Evolutionary conservation across 2,113 vertebrate species (phyloP), one percentile per base, ranked within the genome.

Genomic region (Cyphomyrus plagiostoma): DNA sequence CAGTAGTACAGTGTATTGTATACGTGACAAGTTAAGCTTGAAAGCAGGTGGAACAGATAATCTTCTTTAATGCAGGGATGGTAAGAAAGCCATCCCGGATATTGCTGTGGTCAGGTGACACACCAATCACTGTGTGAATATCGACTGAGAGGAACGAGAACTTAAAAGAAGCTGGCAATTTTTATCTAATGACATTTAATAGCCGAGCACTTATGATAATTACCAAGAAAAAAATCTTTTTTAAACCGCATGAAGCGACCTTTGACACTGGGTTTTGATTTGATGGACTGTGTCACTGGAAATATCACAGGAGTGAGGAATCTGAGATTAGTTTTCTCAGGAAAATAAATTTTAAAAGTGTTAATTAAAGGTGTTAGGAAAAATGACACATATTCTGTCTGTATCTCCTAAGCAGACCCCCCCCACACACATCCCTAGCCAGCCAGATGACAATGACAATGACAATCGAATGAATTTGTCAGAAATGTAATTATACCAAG

Each of bases 201-300:
- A 49, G 11, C 62, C n/a, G 5, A 42, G 88, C 46, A 74, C 62
- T 77, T 58, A 35, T 21, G 35, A 62, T 74, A 88, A 88, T 88
- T 88, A 88, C 21, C 17, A 74, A 88, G 58, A 46, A 49, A 88
- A 52, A 88, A 46, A 88, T 70, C 58, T 74, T 88, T 74, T 56
- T 56, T 56, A 19, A 17, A 88, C 11, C 1, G n/a, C 13, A 77
- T 88, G 88, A 35, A 50, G 46, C 1, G 3, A 11, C 30, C 30
- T 74, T 88, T 88, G 56, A 17, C 15, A 30, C 4, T 74, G 58
- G 53, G 30, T 15, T 50, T 8, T 70, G 58, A 21, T 49, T n/a
- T 88, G 88, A 88, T 74, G 62, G 87, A 88, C 42, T 48, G 45
- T 48, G 19, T 46, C 39, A 42, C 39, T 84, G 35, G 39, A 46